Base-by-base conservation (phyloP, 1,140 invertebrate genomes). In the Drosophila bocqueti region DNA sequence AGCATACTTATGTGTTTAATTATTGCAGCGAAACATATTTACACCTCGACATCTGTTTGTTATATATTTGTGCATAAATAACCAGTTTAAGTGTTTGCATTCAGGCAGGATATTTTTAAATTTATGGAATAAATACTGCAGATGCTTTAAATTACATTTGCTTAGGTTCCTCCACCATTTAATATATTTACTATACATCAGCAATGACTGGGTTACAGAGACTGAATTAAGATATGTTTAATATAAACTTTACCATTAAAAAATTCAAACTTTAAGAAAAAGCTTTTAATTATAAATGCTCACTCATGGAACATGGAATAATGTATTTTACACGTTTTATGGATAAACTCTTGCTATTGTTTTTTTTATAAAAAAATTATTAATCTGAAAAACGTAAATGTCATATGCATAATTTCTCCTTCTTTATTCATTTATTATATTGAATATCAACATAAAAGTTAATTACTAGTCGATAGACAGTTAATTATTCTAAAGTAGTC, bases 1-100 rank as follows among this genome's bases (percentile, higher is more conserved):
- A 79, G 81, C 76, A 83, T 83, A 83, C 81, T 83, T 83, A 42
- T 50, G 24, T 29, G 38, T 43, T 31, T 69, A 54, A 67, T 66
- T 66, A 67, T 36, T 34, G 2, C 4, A 6, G 13, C 2, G 4
- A 26, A 18, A 36, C 31, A 69, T 52, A 65, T 45, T 65, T 26
- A 24, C 26, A 34, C 29, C 1, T 29, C 4, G 7, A 18, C 5
- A 29, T 18, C 4, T 7, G 29, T 13, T 66, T 26, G 4, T n/a
- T 57, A 42, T 57, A 24, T 34, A 13, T 21, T 2, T 29, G 7
- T 7, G 18, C 1, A 36, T 5, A 38, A 15, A 15, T 18, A 40
- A 42, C n/a, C n/a, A 42, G 43, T 47, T 64, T 49, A 11, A 11
- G 9, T 34, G n/a, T 49, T 9, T 31, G 11, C 10, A 2, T 21